A percentile compares a stretch with the other conserved stretches of the same genome.
phyloP scores from a whole-genome alignment of 2,888 invertebrate genomes.

The Notodonta ziczac region DNA sequence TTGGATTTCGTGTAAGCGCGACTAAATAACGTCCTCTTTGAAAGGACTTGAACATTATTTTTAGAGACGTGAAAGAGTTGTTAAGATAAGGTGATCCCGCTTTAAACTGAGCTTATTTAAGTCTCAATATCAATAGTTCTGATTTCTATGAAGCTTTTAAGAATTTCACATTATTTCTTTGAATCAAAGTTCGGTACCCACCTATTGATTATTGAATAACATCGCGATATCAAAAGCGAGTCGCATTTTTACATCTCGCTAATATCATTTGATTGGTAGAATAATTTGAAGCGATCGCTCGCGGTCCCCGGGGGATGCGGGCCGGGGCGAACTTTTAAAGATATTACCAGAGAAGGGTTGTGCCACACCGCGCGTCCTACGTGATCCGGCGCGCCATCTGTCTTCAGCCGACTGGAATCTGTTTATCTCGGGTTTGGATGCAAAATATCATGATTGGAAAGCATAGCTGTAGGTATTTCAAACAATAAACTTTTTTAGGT shows the following conservation, averaged over 20 bases:
- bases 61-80: constrained; percentile 12
- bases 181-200: too few species aligned
- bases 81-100: too few species aligned
- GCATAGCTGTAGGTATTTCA: background rate
- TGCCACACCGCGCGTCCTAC: constrained; percentile 68
- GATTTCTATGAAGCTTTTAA: too few species aligned
- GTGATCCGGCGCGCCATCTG: constrained; percentile 77
- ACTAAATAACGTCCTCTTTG: constrained; percentile 34
- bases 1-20: constrained; percentile 47
- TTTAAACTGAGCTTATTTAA: too few species aligned
- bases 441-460: constrained; percentile 28
- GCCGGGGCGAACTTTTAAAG: constrained; percentile 80
- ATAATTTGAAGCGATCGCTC: constrained; percentile 70
- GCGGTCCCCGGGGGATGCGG: constrained; percentile 48
- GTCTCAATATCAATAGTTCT: too few species aligned
- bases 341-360: constrained; percentile 83
- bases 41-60: constrained; percentile 11
- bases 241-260: constrained; percentile 25
- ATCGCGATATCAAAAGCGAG: background rate
- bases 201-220: too few species aligned
- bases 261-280: constrained; percentile 74
- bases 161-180: too few species aligned
- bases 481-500: background rate
- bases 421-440: constrained; percentile 57
- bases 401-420: constrained; percentile 75